These are phyloP conservation scores for Aegypius monachus DNA, from an alignment of 2,113 vertebrate genomes.

Conservation along the genomic window DNA sequence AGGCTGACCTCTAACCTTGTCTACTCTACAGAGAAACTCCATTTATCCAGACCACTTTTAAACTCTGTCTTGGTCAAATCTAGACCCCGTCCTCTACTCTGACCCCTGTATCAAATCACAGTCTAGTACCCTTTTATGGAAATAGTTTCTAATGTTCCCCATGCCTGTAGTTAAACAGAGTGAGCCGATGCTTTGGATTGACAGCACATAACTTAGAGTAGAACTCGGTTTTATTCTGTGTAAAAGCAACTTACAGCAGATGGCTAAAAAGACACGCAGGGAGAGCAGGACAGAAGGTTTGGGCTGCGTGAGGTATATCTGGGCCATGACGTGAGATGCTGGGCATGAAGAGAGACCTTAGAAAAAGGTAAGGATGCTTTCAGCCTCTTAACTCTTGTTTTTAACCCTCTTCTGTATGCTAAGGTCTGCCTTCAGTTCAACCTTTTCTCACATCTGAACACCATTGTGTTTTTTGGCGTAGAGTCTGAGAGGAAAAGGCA, in stretches of 20 bases:
- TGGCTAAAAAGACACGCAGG: background rate
- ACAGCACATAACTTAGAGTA: background rate
- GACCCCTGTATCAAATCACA: background rate
- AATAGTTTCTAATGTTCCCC: background rate
- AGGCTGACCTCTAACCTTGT: conserved; percentile 43
- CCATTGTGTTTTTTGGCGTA: background rate
- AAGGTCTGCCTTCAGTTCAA: background rate
- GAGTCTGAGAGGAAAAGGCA: background rate
- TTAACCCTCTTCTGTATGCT: background rate
- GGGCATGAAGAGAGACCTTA: background rate
- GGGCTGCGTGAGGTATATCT: background rate
- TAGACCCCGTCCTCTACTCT: background rate
- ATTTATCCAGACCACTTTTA: conserved; percentile 42
- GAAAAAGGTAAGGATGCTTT: background rate
- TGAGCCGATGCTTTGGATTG: background rate
- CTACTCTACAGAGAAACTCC: conserved; percentile 23
- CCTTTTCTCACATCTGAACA: background rate
- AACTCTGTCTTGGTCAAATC: conserved; percentile 41
- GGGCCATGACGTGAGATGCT: background rate
- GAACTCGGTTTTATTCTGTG: background rate
- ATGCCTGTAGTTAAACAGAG: background rate
- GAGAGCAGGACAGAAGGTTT: background rate
- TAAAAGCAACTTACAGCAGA: background rate
- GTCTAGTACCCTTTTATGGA: background rate
- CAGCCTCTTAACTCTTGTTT: background rate